These are phyloP conservation scores for Stegophylla sp. DNA, from an alignment of 2,888 invertebrate genomes.

Conservation along the genomic window DNA sequence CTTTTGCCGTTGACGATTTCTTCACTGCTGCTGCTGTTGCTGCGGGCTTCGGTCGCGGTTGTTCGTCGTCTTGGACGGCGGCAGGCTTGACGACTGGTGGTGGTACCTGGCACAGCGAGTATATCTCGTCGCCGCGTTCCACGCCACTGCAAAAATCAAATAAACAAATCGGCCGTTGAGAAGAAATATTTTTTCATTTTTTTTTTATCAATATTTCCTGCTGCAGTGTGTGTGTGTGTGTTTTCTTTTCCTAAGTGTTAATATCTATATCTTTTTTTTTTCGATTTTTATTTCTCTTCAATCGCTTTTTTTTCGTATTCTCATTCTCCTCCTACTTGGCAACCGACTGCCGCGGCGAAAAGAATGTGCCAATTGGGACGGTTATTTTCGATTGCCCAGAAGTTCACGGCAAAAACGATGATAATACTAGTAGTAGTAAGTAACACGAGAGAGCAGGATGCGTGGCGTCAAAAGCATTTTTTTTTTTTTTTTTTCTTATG, in stretches of 20 bases:
- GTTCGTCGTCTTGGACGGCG: conserved; percentile 55
- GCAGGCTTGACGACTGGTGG: conserved; percentile 59
- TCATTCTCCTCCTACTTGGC: conserved; percentile 48
- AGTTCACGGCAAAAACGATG: conserved; percentile 39
- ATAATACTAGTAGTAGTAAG: no score
- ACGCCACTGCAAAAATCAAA: conserved; percentile 72
- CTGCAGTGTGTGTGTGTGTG: not conserved
- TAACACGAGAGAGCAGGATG: conserved; percentile 37
- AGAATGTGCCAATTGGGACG: conserved; percentile 59
- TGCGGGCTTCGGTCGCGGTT: not conserved
- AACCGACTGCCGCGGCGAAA: conserved; percentile 43
- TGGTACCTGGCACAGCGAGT: conserved; percentile 72
- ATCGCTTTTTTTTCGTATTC: conserved; percentile 3
- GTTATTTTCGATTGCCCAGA: conserved; percentile 56
- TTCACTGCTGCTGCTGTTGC: not conserved
- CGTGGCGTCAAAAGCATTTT: conserved; percentile 3
- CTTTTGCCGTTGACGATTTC: conserved; percentile 31
- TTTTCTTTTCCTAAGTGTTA: not conserved
- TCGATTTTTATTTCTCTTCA: conserved; percentile 4
- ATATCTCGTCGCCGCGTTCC: conserved; percentile 80
- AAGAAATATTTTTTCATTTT: not conserved
- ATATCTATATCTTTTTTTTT: not conserved
- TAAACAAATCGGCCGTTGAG: not conserved
- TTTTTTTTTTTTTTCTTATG: no score
- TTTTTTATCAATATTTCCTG: not conserved